Percentiles rank a stretch among this genome's conserved stretches.
These are phyloP conservation scores for Heliocidaris erythrogramma DNA, from an alignment of 35 echinoderm and acorn worm species.

Conservation along the genomic window DNA sequence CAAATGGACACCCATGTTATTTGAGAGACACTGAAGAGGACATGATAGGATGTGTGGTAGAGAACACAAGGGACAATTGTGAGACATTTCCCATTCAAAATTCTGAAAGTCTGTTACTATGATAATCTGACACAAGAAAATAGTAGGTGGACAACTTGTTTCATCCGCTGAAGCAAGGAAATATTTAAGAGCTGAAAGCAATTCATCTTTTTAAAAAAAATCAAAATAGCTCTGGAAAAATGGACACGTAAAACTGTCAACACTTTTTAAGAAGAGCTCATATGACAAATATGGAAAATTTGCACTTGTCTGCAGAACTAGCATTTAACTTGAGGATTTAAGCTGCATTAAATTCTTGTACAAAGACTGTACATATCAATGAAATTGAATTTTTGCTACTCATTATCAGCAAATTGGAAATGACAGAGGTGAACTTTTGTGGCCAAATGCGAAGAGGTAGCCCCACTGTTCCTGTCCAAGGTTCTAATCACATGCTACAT, in stretches of 20 bases:
- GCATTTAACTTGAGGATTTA: neutral
- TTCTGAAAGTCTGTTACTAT: too few species aligned
- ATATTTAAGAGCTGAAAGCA: too few species aligned
- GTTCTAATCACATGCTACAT: neutral
- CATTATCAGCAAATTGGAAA: neutral
- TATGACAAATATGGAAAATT: neutral
- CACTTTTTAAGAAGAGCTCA: neutral
- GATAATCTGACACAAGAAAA: too few species aligned
- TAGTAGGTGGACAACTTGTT: too few species aligned
- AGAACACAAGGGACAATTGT: neutral
- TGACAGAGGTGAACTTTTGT: slow-evolving; percentile 16
- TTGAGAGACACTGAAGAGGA: neutral
- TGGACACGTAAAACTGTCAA: too few species aligned
- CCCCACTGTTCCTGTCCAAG: neutral
- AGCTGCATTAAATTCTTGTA: neutral
- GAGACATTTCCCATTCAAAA: neutral
- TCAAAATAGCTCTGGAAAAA: too few species aligned
- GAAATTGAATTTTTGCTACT: neutral
- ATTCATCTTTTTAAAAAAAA: too few species aligned
- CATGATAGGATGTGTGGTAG: neutral
- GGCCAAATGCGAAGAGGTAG: neutral
- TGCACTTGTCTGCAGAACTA: neutral
- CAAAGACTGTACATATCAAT: neutral
- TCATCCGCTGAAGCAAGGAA: too few species aligned
- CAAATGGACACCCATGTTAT: neutral